Evolutionary conservation across 1,140 invertebrate genomes (phyloP).

Genomic region (Apis florea): DNA sequence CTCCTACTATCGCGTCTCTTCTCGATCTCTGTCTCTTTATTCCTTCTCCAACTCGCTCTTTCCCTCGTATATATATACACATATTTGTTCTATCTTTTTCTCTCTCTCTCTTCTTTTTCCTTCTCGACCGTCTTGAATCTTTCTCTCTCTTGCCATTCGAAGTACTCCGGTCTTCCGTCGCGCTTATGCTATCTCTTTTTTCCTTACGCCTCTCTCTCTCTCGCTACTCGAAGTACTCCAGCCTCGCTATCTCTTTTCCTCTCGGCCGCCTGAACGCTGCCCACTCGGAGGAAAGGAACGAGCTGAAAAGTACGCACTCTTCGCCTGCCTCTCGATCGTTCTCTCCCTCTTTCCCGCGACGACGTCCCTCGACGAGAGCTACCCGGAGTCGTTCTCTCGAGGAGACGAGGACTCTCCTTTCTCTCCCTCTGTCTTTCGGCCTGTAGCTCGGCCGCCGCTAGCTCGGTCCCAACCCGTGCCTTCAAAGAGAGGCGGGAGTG

Average conservation of each 20-base stretch:
- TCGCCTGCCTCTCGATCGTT: neutral
- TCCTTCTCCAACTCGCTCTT: conserved; percentile 2
- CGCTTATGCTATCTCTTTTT: neutral
- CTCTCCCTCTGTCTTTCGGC: conserved; percentile 27
- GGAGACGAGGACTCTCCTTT: conserved; percentile 26
- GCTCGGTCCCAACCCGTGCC: conserved; percentile 44
- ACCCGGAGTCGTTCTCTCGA: conserved; percentile 22
- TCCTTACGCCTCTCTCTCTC: neutral
- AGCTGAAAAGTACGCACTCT: conserved; percentile 18
- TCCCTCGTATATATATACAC: neutral
- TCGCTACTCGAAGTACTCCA: too few relatives aligned
- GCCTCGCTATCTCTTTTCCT: neutral
- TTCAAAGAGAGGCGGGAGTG: conserved; percentile 64
- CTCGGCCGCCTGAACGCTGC: neutral
- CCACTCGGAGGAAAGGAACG: conserved; percentile 10
- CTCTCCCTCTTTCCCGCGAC: neutral
- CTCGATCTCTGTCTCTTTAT: too few relatives aligned
- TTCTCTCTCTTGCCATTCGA: neutral
- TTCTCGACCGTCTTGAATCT: neutral
- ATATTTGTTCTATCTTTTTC: too few relatives aligned
- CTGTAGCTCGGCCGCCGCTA: conserved; percentile 35
- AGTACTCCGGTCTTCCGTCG: neutral
- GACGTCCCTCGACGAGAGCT: neutral
- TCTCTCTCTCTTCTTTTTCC: too few relatives aligned
- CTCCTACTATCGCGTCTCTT: neutral